These are phyloP conservation scores for Drosophila sturtevanti DNA, from an alignment of 1,140 invertebrate genomes.

Conservation along the genomic window DNA sequence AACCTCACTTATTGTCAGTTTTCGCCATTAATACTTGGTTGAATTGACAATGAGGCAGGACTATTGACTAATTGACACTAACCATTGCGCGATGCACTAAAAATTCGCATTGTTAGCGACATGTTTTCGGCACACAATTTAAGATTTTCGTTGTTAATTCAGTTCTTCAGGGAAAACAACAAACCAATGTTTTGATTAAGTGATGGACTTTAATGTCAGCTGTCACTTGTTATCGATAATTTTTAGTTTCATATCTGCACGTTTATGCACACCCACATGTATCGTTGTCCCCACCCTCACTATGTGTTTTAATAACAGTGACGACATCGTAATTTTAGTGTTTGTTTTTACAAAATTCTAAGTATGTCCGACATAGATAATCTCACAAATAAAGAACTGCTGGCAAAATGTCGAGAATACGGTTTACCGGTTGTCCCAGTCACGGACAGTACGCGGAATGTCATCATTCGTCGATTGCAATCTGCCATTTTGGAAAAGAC, in stretches of 20 bases:
- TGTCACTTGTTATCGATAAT: neutral
- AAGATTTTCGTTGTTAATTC: slow-evolving; percentile 10
- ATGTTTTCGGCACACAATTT: slow-evolving; percentile 52
- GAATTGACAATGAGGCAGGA: neutral
- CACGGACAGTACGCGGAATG: slow-evolving; percentile 59
- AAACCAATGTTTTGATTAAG: slow-evolving; percentile 6
- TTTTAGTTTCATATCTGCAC: no score
- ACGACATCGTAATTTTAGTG: slow-evolving; percentile 72
- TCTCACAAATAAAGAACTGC: slow-evolving; percentile 62
- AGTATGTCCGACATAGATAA: slow-evolving; percentile 61
- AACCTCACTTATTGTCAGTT: slow-evolving; percentile 52
- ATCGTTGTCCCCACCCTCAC: neutral
- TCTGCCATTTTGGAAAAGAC: slow-evolving; percentile 42
- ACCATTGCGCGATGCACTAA: slow-evolving; percentile 69
- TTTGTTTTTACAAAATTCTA: slow-evolving; percentile 41
- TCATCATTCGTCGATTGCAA: slow-evolving; percentile 57
- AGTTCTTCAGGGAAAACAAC: slow-evolving; percentile 20
- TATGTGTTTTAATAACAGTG: slow-evolving; percentile 37
- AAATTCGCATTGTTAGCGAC: slow-evolving; percentile 72
- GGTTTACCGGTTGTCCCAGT: slow-evolving; percentile 70
- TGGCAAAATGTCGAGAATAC: slow-evolving; percentile 63
- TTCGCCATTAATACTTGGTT: neutral
- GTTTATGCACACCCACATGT: no score
- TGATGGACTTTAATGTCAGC: neutral
- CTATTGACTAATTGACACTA: slow-evolving; percentile 26